A percentile compares a stretch with the other conserved stretches of the same genome.
These are phyloP conservation scores for Mimachlamys varia DNA, from an alignment of 2,888 invertebrate species.

Conservation along the genomic window DNA sequence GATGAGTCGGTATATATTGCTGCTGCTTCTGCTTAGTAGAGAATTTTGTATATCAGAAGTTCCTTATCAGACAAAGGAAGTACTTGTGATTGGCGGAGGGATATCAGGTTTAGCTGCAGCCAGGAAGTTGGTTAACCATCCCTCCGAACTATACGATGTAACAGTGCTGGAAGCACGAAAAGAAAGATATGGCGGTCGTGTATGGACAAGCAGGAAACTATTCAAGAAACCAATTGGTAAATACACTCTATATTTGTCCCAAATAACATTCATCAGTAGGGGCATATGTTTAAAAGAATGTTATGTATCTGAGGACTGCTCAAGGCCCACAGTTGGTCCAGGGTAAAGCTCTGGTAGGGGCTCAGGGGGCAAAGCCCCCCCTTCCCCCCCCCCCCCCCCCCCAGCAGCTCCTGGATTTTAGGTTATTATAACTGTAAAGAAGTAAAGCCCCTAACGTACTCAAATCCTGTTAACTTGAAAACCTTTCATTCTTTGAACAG, in stretches of 20 bases:
- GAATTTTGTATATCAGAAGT: background rate
- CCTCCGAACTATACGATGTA: conserved; percentile 62
- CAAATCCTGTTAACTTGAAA: no score
- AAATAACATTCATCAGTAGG: background rate
- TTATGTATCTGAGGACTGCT: no score
- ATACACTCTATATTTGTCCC: background rate
- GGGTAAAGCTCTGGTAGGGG: no score
- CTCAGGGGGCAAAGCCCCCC: no score
- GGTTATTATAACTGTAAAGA: no score
- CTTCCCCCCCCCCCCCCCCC: no score
- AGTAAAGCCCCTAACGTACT: no score
- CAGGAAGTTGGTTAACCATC: conserved; percentile 60
- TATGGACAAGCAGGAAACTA: conserved; percentile 66
- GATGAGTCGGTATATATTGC: background rate
- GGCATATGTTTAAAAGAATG: no score
- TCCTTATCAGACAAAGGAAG: conserved; percentile 50
- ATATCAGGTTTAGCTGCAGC: conserved; percentile 74
- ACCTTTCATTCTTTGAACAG: no score
- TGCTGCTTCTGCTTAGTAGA: background rate
- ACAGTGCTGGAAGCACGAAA: conserved; percentile 68
- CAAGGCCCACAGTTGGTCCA: no score
- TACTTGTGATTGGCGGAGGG: conserved; percentile 73
- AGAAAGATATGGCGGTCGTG: conserved; percentile 72
- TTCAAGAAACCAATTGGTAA: conserved; percentile 61
- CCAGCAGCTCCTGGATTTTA: no score